Evolutionary conservation across 2,797 vertebrate genomes (phyloP).

Genomic region (Orestias chungarensis): DNA sequence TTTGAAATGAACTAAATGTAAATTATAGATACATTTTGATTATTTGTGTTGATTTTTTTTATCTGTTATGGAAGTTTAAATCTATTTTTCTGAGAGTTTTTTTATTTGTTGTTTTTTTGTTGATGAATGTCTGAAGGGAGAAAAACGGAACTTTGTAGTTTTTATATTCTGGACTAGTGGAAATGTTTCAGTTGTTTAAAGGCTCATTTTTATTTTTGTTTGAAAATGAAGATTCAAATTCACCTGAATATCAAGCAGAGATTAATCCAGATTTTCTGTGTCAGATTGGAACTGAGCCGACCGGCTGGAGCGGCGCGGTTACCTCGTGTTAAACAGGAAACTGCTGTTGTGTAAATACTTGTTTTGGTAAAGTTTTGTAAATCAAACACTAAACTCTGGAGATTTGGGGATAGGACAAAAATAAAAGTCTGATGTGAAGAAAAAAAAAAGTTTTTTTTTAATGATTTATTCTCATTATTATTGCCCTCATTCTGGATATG

Average conservation of each 20-base stretch:
- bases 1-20: not conserved
- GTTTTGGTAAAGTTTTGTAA: slow-evolving; percentile 69
- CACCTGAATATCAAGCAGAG: not conserved
- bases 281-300: not conserved
- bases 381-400: slow-evolving; percentile 55
- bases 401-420: not conserved
- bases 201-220: not conserved
- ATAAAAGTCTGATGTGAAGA: too few species aligned
- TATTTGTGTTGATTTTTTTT: not conserved
- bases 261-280: slow-evolving; percentile 1
- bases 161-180: not conserved
- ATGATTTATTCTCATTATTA: too few species aligned
- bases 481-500: too few species aligned
- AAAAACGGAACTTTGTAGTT: too few species aligned
- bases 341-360: slow-evolving; percentile 73
- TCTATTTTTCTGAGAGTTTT: not conserved
- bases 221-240: not conserved
- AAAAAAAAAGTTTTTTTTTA: too few species aligned
- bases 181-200: not conserved
- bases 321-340: not conserved
- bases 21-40: not conserved
- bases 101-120: not conserved
- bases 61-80: not conserved
- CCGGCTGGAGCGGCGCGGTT: slow-evolving; percentile 28
- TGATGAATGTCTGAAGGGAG: not conserved